These are phyloP conservation scores for Pelagia noctiluca DNA, from an alignment of 30 jellyfish, hydroid and myxozoan species.

Conservation along the genomic window DNA sequence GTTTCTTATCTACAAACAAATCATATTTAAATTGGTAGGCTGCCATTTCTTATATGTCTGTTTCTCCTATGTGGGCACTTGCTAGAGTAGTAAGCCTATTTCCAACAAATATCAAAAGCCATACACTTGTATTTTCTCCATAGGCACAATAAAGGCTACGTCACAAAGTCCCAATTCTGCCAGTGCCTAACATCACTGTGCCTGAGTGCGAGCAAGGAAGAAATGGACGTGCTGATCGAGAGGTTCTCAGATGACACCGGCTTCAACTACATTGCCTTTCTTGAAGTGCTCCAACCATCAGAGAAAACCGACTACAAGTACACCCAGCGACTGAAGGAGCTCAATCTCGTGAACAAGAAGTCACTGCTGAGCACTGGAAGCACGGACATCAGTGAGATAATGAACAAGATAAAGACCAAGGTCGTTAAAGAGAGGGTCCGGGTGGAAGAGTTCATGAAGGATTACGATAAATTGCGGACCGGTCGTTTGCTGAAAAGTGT, in stretches of 20 bases:
- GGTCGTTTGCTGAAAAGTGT: constrained; percentile 83
- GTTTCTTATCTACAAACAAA: too few relatives aligned
- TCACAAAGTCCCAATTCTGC: constrained; percentile 88
- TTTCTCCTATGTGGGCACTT: too few relatives aligned
- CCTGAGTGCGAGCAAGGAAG: constrained; percentile 62
- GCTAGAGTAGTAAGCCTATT: too few relatives aligned
- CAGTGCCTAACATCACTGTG: constrained; percentile 85
- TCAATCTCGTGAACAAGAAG: constrained; percentile 61
- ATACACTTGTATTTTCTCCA: background rate
- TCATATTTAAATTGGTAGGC: too few relatives aligned
- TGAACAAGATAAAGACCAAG: constrained; percentile 80
- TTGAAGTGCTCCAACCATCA: constrained; percentile 89
- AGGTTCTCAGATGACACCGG: constrained; percentile 93
- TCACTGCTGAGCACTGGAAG: constrained; percentile 40
- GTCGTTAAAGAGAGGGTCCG: constrained; percentile 86
- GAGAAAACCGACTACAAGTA: constrained; percentile 77
- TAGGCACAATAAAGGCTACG: constrained; percentile 96
- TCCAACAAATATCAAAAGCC: background rate
- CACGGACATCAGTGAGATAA: constrained; percentile 48
- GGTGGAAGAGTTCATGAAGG: constrained; percentile 88
- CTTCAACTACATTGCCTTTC: constrained; percentile 78
- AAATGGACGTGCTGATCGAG: constrained; percentile 69
- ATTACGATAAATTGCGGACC: constrained; percentile 88
- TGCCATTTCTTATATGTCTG: too few relatives aligned
- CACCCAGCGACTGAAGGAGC: constrained; percentile 76